A percentile compares a stretch with the other conserved stretches of the same genome.
Conservation (phyloP, 2,113 vertebrate genomes). For the Gadus macrocephalus region DNA sequence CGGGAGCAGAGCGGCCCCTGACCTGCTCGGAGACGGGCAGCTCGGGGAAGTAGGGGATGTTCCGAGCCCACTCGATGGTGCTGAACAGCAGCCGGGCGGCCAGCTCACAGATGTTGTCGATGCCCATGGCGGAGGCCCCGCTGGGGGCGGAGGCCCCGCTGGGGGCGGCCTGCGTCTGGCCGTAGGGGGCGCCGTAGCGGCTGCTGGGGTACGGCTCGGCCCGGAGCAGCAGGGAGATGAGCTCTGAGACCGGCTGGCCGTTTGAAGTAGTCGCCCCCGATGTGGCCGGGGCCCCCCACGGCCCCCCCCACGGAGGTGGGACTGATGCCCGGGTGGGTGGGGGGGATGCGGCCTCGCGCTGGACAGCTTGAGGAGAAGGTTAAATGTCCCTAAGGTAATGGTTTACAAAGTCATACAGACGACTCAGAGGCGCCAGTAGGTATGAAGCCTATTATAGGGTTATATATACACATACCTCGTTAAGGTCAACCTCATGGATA, state of each 20-base stretch:
- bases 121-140: conserved; percentile 78
- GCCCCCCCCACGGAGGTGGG: conserved; percentile 71
- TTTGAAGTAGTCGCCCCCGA: conserved; percentile 82
- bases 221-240: conserved; percentile 90
- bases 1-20: not conserved
- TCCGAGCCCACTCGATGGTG: conserved; percentile 93
- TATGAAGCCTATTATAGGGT: no score
- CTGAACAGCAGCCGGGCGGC: conserved; percentile 94
- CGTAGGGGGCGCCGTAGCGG: conserved; percentile 79
- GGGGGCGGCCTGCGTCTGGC: conserved; percentile 70
- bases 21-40: conserved; percentile 88
- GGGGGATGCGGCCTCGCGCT: conserved; percentile 90
- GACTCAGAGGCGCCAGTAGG: no score
- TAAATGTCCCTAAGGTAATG: no score
- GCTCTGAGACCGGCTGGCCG: conserved; percentile 87
- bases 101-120: conserved; percentile 98
- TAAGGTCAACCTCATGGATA: no score
- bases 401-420: no score
- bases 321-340: conserved; percentile 82
- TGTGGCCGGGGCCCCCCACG: conserved; percentile 37
- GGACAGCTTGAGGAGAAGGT: conserved; percentile 75
- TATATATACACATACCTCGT: no score
- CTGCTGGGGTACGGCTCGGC: conserved; percentile 90
- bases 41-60: conserved; percentile 92
- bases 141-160: conserved; percentile 56